A percentile compares a stretch with the other conserved stretches of the same genome.
These are phyloP conservation scores for Trimorus sp. DNA, from an alignment of 2,888 invertebrate genomes.

Conservation along the genomic window DNA sequence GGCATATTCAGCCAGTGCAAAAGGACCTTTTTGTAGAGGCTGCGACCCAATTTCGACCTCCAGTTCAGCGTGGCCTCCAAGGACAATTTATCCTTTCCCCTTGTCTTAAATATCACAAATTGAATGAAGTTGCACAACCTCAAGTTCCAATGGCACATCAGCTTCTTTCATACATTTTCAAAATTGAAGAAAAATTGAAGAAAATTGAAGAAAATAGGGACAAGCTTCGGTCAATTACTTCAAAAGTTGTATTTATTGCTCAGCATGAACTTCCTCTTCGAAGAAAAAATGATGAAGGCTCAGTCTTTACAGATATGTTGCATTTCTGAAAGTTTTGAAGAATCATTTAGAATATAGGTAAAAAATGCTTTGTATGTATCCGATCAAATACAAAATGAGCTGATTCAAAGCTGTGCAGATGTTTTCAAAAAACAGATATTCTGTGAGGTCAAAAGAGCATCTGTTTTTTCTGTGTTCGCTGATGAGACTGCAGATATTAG, in stretches of 20 bases:
- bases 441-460: slow-evolving; percentile 67
- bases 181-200: background rate
- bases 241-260: slow-evolving; percentile 69
- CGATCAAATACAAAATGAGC: slow-evolving; percentile 74
- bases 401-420: slow-evolving; percentile 70
- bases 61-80: slow-evolving; percentile 65
- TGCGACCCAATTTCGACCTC: slow-evolving; percentile 70
- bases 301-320: slow-evolving; percentile 31
- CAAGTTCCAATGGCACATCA: slow-evolving; percentile 69
- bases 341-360: slow-evolving; percentile 70
- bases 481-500: slow-evolving; percentile 69
- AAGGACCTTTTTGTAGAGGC: slow-evolving; percentile 70
- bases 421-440: slow-evolving; percentile 70
- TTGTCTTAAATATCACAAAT: slow-evolving; percentile 70
- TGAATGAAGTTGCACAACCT: slow-evolving; percentile 69
- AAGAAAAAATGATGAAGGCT: slow-evolving; percentile 53
- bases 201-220: slow-evolving; percentile 47
- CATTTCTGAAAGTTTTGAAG: slow-evolving; percentile 69
- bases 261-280: slow-evolving; percentile 69
- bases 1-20: slow-evolving; percentile 64
- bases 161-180: slow-evolving; percentile 70
- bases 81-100: slow-evolving; percentile 70
- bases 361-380: slow-evolving; percentile 73
- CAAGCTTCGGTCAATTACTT: slow-evolving; percentile 55
- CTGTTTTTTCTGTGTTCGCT: slow-evolving; percentile 69